A percentile compares a stretch with the other conserved stretches of the same genome.
phyloP scores from a whole-genome alignment of 2,888 invertebrate genomes.

The Eurois occulta region DNA sequence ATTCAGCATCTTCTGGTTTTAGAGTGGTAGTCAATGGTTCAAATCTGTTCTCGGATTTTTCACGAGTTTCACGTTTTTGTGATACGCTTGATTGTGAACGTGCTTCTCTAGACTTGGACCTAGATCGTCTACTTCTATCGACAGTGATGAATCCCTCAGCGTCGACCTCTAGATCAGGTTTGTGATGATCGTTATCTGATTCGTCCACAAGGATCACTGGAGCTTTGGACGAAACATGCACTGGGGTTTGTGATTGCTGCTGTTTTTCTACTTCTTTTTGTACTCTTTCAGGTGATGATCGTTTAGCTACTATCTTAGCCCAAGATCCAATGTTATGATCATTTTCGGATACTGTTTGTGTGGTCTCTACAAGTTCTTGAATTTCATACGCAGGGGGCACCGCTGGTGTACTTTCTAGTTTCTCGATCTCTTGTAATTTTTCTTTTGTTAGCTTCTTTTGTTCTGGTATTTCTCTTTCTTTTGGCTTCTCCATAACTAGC shows the following conservation, averaged over 20 bases:
- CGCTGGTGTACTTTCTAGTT: slow-evolving; percentile 9
- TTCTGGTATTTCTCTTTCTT: slow-evolving; percentile 47
- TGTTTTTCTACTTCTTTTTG: slow-evolving; percentile 68
- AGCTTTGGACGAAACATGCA: slow-evolving; percentile 66
- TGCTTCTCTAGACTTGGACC: slow-evolving; percentile 89
- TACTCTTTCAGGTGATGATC: slow-evolving; percentile 79
- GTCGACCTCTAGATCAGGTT: slow-evolving; percentile 78
- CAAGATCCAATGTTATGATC: slow-evolving; percentile 77
- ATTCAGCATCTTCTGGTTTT: slow-evolving; percentile 74
- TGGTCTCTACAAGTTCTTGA: slow-evolving; percentile 27
- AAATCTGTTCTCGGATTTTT: slow-evolving; percentile 82
- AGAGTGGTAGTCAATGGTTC: slow-evolving; percentile 78
- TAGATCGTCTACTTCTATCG: slow-evolving; percentile 86
- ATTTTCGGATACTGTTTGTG: slow-evolving; percentile 51
- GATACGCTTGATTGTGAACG: slow-evolving; percentile 77
- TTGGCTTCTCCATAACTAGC: slow-evolving; percentile 55
- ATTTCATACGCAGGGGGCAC: slow-evolving; percentile 17
- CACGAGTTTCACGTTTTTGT: slow-evolving; percentile 72
- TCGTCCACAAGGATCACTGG: slow-evolving; percentile 85
- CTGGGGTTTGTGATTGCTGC: slow-evolving; percentile 35
- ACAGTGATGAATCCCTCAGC: slow-evolving; percentile 88
- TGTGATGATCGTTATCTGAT: slow-evolving; percentile 74
- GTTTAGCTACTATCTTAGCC: slow-evolving; percentile 86
- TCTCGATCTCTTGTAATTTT: slow-evolving; percentile 35
- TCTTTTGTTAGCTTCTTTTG: slow-evolving; percentile 33